phyloP scores from a whole-genome alignment of 2,888 invertebrate species.

The Zhuqinia jingwanae region DNA sequence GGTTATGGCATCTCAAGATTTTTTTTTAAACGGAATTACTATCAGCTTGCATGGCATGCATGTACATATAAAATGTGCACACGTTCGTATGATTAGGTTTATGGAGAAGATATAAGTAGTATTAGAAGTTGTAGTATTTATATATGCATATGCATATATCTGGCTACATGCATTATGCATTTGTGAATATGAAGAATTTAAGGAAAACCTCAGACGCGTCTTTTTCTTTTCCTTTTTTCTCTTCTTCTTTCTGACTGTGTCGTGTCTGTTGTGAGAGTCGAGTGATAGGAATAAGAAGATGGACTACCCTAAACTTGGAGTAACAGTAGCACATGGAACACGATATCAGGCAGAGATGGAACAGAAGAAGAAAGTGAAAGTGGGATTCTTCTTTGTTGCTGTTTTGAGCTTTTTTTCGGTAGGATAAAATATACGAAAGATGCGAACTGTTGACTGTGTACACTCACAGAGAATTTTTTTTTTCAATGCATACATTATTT shows the following conservation, averaged over 20 bases:
- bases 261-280: background rate
- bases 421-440: constrained; percentile 2
- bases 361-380: constrained; percentile 44
- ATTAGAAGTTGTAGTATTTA: no score
- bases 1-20: constrained; percentile 56
- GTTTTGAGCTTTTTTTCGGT: constrained; percentile 13
- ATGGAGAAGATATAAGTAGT: no score
- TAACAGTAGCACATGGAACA: background rate
- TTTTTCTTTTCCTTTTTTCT: no score
- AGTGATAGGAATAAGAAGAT: constrained; percentile 23
- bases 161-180: constrained; percentile 48
- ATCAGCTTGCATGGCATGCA: no score
- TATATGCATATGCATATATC: background rate
- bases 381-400: constrained; percentile 19
- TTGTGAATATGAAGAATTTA: constrained; percentile 26
- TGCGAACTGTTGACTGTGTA: constrained; percentile 52
- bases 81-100: background rate
- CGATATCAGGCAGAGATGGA: background rate
- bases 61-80: no score
- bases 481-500: background rate
- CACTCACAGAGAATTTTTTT: constrained; percentile 29
- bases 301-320: constrained; percentile 6
- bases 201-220: constrained; percentile 56
- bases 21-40: background rate
- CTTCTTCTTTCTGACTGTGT: constrained; percentile 21